Conservation (phyloP, 2,113 vertebrate genomes). For the Aplodontia rufa region DNA sequence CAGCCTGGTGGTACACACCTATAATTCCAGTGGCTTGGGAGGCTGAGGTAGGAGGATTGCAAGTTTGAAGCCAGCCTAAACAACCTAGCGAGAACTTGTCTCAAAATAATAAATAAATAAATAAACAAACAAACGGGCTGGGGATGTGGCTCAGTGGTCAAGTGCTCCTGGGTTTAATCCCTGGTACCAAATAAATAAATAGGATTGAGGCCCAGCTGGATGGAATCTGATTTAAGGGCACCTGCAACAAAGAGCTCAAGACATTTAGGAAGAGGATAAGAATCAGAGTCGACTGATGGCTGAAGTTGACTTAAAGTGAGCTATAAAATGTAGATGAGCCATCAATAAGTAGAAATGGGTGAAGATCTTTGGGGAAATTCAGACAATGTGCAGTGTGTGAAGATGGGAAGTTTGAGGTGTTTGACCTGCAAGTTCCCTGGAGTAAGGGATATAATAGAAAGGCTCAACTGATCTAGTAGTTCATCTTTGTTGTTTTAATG, state of each 20-base stretch:
- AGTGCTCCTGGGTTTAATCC: too few relatives aligned
- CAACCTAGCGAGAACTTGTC: too few relatives aligned
- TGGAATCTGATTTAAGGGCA: not conserved
- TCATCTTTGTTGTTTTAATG: not conserved
- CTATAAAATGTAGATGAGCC: not conserved
- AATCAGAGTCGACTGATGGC: not conserved
- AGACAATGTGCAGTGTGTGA: not conserved
- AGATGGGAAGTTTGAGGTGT: not conserved
- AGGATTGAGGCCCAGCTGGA: not conserved
- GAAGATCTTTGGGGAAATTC: not conserved
- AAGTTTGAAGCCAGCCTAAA: too few relatives aligned
- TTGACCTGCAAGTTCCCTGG: not conserved
- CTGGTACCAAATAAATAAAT: too few relatives aligned
- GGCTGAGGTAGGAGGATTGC: too few relatives aligned
- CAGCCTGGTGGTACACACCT: too few relatives aligned
- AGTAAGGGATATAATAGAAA: not conserved
- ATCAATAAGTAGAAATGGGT: not conserved
- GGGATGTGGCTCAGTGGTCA: too few relatives aligned
- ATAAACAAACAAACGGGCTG: too few relatives aligned
- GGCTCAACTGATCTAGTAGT: not conserved
- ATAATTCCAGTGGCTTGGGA: too few relatives aligned
- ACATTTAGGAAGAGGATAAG: not conserved
- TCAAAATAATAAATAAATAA: too few relatives aligned
- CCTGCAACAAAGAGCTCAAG: not conserved
- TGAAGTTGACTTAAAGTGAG: not conserved